These are phyloP conservation scores for Miltochrista miniata DNA, from an alignment of 2,888 invertebrate genomes.

Conservation along the genomic window DNA sequence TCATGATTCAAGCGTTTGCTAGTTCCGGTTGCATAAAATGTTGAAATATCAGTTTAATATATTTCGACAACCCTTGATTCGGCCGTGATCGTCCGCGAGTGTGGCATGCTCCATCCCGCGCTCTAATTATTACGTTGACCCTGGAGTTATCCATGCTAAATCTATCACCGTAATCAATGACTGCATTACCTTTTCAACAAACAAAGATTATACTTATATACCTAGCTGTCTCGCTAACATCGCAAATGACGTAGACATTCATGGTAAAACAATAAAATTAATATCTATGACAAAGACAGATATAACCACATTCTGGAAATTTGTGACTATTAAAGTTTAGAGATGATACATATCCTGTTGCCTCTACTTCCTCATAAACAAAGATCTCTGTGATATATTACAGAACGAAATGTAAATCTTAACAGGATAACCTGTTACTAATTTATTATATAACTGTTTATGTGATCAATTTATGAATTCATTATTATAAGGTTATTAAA, in stretches of 20 bases:
- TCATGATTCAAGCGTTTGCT: no score
- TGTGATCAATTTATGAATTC: no score
- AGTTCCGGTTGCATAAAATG: no score
- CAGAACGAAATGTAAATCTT: no score
- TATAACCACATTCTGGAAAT: slow-evolving; percentile 29
- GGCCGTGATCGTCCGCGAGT: background rate
- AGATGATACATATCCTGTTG: no score
- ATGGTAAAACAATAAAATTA: slow-evolving; percentile 26
- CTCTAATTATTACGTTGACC: slow-evolving; percentile 41
- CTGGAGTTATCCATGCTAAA: slow-evolving; percentile 38
- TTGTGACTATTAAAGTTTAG: background rate
- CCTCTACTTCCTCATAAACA: no score
- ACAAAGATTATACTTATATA: slow-evolving; percentile 23
- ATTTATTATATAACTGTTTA: no score
- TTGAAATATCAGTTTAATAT: no score
- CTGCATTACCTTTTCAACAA: slow-evolving; percentile 37
- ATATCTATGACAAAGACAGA: slow-evolving; percentile 33
- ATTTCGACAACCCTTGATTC: slow-evolving; percentile 15
- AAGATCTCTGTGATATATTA: no score
- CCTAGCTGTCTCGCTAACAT: no score
- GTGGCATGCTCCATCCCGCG: slow-evolving; percentile 18
- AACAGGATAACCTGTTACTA: no score
- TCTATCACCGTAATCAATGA: slow-evolving; percentile 29
- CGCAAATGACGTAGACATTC: background rate
- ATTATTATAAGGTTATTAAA: no score